Evolutionary conservation across 1,140 invertebrate species (phyloP).

Genomic region (Drosophila pruinosa): DNA sequence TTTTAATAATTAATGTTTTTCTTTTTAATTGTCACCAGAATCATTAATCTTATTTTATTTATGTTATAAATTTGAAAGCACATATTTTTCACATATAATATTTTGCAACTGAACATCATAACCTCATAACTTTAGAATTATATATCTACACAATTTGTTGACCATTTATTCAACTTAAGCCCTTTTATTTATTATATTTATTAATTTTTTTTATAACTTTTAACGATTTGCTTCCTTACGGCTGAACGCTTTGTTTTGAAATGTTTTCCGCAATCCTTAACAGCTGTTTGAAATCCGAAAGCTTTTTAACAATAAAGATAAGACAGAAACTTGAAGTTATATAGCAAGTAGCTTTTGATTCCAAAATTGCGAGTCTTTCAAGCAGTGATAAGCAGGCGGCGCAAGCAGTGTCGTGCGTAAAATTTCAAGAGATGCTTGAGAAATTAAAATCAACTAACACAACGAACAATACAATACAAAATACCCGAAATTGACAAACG

Average conservation of each 20-base stretch:
- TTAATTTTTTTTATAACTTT: not conserved
- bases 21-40: not conserved
- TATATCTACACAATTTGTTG: not conserved
- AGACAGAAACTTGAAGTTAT: not conserved
- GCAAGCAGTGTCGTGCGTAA: slow-evolving; percentile 37
- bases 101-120: not conserved
- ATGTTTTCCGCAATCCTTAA: slow-evolving; percentile 46
- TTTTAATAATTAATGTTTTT: no score
- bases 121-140: not conserved
- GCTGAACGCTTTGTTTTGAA: slow-evolving; percentile 74
- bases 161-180: no score
- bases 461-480: not conserved
- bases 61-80: no score
- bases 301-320: not conserved
- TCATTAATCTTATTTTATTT: not conserved
- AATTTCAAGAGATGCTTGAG: no score
- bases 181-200: not conserved
- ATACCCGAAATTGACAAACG: not conserved
- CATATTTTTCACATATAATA: no score
- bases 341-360: slow-evolving; percentile 4
- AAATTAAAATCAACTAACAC: not conserved
- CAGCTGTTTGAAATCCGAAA: slow-evolving; percentile 44
- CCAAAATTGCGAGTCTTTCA: not conserved
- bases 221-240: slow-evolving; percentile 55
- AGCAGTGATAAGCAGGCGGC: not conserved